Base-by-base conservation (phyloP, 2,888 invertebrate species). In the Meiosimyza platycephala region DNA sequence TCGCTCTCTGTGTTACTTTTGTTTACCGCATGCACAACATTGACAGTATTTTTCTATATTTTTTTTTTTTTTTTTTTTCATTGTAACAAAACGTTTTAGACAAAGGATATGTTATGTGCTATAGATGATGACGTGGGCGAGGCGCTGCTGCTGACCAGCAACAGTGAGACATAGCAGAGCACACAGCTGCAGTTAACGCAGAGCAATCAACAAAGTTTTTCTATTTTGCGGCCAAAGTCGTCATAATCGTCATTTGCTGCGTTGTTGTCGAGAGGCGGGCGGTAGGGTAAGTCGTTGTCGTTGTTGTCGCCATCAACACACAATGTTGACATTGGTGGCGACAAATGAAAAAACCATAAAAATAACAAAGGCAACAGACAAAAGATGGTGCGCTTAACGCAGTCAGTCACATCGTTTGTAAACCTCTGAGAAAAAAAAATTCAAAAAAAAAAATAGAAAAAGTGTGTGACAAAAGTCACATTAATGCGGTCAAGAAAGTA, bases 181-280 rank as follows among this genome's bases (percentile, higher is more conserved):
- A 4, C 77, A 76, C 83, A 83, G 83, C 83, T 83, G 84, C 80
- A 78, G 80, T 79, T 81, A 79, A 81, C 80, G 80, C 79, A 79
- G 82, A 82, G 79, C 82, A 83, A 84, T 83, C 83, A 84, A 81
- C 81, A 82, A 84, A 84, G 79, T 84, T 83, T 82, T 77, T 76
- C 77, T 79, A 79, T 80, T 78, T 79, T 81, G 80, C 80, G 80
- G 78, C 75, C 57, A 16, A 15, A 28, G 28, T 28, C 28, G 28
- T 28, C 28, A 28, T 28, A 28, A 28, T 28, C 28, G 28, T 28
- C 28, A 28, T 28, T 28, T 28, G 28, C 28, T 28, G 28, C 28
- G 28, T 3, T 28, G 28, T 28, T 28, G 4, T 3, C 28, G 28
- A 28, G 28, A 3, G 28, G 28, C 28, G 28, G 28, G 28, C 28